These are phyloP conservation scores for Phthorimaea operculella DNA, from an alignment of 1,140 invertebrate genomes.

Conservation along the genomic window DNA sequence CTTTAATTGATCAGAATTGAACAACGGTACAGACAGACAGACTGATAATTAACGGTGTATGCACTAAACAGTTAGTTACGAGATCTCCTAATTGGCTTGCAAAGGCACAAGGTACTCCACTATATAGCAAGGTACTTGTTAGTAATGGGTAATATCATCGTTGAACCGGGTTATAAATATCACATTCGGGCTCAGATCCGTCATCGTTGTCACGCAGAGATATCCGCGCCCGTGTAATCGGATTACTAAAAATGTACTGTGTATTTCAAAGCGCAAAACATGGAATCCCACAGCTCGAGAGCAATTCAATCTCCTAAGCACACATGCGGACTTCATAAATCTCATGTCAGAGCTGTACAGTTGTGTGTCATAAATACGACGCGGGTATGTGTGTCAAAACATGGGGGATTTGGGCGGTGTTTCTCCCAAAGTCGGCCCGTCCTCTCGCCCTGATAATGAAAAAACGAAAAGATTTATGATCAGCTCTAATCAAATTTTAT, in stretches of 20 bases:
- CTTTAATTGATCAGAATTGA: conserved; percentile 44
- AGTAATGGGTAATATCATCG: too few relatives aligned
- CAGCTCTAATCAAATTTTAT: conserved; percentile 64
- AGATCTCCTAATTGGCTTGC: not conserved
- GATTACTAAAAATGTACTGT: conserved; percentile 6
- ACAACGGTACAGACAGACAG: conserved; percentile 30
- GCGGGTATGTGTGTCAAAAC: conserved; percentile 61
- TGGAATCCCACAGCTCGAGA: conserved; percentile 37
- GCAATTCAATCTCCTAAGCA: conserved; percentile 53
- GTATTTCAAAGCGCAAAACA: conserved; percentile 18
- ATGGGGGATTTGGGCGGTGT: conserved; percentile 53
- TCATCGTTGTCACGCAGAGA: not conserved
- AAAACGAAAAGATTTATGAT: conserved; percentile 63
- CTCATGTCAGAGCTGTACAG: conserved; percentile 50
- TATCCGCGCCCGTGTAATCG: conserved; percentile 3
- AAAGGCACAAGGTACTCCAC: not conserved
- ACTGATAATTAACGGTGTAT: conserved; percentile 24
- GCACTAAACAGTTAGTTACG: not conserved
- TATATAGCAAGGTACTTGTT: too few relatives aligned
- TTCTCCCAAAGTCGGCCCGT: conserved; percentile 36
- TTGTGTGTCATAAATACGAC: conserved; percentile 56
- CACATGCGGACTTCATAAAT: conserved; percentile 65
- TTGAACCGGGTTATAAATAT: not conserved
- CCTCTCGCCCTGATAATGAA: conserved; percentile 50
- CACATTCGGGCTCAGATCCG: not conserved